Percentiles rank a stretch among this genome's conserved stretches.
Conservation (phyloP, 2,113 vertebrate genomes). For the Onychostruthus taczanowskii region DNA sequence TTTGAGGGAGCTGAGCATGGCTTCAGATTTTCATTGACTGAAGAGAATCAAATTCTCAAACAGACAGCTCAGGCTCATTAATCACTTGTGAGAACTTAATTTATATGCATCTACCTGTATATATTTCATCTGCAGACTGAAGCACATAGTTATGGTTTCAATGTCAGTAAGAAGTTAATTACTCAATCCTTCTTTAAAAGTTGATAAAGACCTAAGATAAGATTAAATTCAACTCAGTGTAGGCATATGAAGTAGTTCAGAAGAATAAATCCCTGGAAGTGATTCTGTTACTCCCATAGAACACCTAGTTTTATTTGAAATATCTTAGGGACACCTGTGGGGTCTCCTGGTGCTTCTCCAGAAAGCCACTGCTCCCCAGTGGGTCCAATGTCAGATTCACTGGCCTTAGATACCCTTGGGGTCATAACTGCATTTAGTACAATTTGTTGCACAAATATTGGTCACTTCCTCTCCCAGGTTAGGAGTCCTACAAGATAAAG, state of each 20-base stretch:
- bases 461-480: background rate
- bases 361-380: background rate
- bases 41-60: background rate
- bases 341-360: background rate
- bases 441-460: background rate
- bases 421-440: background rate
- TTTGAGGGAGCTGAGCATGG: background rate
- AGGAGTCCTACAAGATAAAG: background rate
- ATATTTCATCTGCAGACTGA: background rate
- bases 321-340: background rate
- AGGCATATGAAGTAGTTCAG: background rate
- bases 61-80: background rate
- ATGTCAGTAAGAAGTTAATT: background rate
- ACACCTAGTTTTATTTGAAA: background rate
- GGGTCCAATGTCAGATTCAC: background rate
- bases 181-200: background rate
- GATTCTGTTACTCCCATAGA: background rate
- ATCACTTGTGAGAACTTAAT: background rate
- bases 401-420: background rate
- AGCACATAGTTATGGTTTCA: background rate
- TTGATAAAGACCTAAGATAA: background rate
- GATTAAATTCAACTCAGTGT: background rate
- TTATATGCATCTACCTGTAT: background rate
- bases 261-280: background rate
- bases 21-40: background rate